Evolutionary conservation across 1,140 invertebrate species (phyloP), one percentile per base, ranked within the genome.

Genomic region (Drosophila suzukii): DNA sequence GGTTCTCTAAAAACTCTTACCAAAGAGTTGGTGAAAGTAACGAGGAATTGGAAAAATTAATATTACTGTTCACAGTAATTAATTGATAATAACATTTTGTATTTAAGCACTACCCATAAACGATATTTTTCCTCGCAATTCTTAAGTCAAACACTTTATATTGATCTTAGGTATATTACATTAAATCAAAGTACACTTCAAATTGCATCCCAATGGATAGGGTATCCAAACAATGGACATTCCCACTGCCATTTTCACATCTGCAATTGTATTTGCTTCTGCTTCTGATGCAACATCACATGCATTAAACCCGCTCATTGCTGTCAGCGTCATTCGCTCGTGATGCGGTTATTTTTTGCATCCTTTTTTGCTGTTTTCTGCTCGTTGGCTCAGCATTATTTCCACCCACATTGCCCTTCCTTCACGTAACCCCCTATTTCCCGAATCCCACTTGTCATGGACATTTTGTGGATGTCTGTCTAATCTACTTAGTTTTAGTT

Each of bases 261-360:
- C 38, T 46, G 32, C 59, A 41, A 30, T 58, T 36, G 44, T 71
- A 32, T 54, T 60, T 67, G 51, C 34, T 41, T 47, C 47, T 51
- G 49, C 36, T 61, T 56, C 46, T 54, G 80, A 66, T 75, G 77
- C 74, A 75, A 62, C 78, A 81, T 67, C 75, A 78, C 81, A 86
- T 86, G 79, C 83, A 86, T 86, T 86, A 86, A 86, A 88, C 82
- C 73, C 83, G 66, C 82, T 88, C 82, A 81, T 88, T 75, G 81
- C 81, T 84, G 81, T 84, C 81, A 81, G 67, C 81, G 67, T 85
- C 78, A 81, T 56, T 77, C 81, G 67, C 54, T 75, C 74, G 66
- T 78, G 75, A 76, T 84, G 82, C 57, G 82, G 77, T 86, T 84
- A 50, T 70, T 73, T 71, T 73, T 73, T 53, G 30, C 56, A 38